These are phyloP conservation scores for Okapia johnstoni DNA, from an alignment of 2,113 vertebrate genomes.

Conservation along the genomic window DNA sequence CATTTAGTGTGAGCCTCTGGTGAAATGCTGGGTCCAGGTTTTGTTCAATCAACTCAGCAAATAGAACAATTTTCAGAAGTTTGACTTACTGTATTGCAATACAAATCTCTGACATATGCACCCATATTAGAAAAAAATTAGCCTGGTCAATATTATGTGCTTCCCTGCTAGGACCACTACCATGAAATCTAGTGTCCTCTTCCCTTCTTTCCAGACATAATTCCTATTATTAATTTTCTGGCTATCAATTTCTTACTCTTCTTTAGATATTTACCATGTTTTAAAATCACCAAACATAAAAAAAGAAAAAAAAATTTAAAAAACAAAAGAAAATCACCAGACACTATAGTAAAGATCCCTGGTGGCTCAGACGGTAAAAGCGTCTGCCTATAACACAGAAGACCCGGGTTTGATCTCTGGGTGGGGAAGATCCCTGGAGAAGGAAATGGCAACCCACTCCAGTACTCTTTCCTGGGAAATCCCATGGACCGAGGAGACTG, in stretches of 20 bases:
- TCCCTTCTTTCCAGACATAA: not conserved
- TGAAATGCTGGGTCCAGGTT: not conserved
- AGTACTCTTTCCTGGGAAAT: too few species aligned
- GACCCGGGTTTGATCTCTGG: too few species aligned
- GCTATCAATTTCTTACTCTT: not conserved
- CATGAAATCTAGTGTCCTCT: fast-evolving
- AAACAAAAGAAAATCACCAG: not conserved
- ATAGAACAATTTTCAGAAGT: not conserved
- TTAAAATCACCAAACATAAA: not conserved
- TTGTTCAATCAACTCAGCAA: not conserved
- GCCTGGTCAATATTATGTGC: not conserved
- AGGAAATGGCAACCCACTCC: too few species aligned
- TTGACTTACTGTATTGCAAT: too few species aligned
- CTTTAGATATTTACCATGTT: not conserved
- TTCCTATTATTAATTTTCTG: not conserved
- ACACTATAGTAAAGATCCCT: not conserved
- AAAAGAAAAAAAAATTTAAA: not conserved
- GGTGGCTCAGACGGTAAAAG: too few species aligned
- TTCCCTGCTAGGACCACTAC: not conserved
- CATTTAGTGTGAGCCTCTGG: not conserved
- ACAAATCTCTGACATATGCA: fast-evolving
- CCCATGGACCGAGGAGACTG: too few species aligned
- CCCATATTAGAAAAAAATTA: fast-evolving
- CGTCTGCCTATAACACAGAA: too few species aligned
- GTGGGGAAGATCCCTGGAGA: too few species aligned